Percentiles rank a stretch among this genome's conserved stretches.
Evolutionary conservation across 1,140 invertebrate species (phyloP).

Genomic region (Drosophila pachea): DNA sequence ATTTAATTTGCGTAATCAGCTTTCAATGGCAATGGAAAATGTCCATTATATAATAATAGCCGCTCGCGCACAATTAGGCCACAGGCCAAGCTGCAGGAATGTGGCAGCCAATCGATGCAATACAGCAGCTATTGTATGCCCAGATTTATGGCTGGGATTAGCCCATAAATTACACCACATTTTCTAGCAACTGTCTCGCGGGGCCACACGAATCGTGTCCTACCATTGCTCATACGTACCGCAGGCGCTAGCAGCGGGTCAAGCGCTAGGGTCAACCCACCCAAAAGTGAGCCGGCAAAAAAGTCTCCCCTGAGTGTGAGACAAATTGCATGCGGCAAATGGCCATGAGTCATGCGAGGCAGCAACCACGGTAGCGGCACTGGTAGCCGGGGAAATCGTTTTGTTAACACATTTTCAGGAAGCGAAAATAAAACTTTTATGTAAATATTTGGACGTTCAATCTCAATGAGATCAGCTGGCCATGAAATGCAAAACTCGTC

Average conservation of each 20-base stretch:
- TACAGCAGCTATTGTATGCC: constrained; percentile 16
- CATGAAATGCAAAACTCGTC: constrained; percentile 63
- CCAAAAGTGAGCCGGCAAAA: constrained; percentile 6
- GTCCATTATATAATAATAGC: constrained; percentile 48
- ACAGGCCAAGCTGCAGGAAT: constrained; percentile 17
- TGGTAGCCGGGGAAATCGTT: constrained; percentile 26
- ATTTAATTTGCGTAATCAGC: constrained; percentile 73
- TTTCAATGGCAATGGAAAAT: constrained; percentile 64
- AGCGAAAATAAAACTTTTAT: constrained; percentile 23
- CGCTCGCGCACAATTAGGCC: not conserved
- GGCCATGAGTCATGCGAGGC: constrained; percentile 20
- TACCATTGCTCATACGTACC: constrained; percentile 39
- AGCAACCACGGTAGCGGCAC: not conserved
- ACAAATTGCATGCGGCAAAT: constrained; percentile 34
- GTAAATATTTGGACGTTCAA: constrained; percentile 36
- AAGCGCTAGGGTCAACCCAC: constrained; percentile 26
- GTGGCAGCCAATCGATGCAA: constrained; percentile 13
- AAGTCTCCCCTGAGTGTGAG: constrained; percentile 21
- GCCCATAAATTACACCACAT: constrained; percentile 28
- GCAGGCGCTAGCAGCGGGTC: constrained; percentile 21
- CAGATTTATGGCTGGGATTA: constrained; percentile 14
- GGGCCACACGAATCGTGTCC: constrained; percentile 36
- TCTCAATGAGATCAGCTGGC: constrained; percentile 45
- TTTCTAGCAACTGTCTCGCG: constrained; percentile 15
- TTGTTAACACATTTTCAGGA: constrained; percentile 41